Percentiles rank a stretch among this genome's conserved stretches.
Conservation (phyloP, 2,797 vertebrate genomes). For the Carduelis carduelis region DNA sequence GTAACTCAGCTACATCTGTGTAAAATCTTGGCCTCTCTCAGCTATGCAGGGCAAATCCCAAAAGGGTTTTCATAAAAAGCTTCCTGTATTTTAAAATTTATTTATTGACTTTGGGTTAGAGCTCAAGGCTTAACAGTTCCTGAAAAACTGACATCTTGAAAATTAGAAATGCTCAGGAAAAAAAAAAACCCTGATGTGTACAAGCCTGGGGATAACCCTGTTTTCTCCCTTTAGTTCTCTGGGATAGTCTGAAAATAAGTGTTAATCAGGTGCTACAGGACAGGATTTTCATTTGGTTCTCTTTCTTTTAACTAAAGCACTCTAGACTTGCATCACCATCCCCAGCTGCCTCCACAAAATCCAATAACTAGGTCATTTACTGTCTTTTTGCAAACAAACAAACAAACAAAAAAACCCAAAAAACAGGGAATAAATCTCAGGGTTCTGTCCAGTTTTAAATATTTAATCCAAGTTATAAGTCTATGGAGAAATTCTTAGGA, state of each 20-base stretch:
- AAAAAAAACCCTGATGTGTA: fast-evolving
- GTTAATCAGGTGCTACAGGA: background rate
- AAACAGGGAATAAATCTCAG: background rate
- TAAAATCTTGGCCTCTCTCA: background rate
- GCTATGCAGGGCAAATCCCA: background rate
- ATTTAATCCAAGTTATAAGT: background rate
- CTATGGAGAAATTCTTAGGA: background rate
- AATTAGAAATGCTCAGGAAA: background rate
- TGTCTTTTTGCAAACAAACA: background rate
- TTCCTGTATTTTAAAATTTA: background rate
- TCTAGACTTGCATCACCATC: background rate
- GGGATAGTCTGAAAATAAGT: background rate
- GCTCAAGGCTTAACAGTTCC: background rate
- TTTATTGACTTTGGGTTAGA: background rate
- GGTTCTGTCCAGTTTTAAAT: background rate
- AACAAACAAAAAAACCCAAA: too few relatives aligned
- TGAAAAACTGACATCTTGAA: background rate
- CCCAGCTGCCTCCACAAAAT: background rate
- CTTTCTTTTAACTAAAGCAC: background rate
- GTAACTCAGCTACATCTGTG: background rate
- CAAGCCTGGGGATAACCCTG: background rate
- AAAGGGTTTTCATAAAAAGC: background rate
- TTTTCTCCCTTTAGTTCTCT: background rate
- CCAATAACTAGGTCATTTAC: background rate
- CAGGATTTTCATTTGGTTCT: background rate